Conservation (phyloP, 2,113 vertebrate species). For the Chamaea fasciata region DNA sequence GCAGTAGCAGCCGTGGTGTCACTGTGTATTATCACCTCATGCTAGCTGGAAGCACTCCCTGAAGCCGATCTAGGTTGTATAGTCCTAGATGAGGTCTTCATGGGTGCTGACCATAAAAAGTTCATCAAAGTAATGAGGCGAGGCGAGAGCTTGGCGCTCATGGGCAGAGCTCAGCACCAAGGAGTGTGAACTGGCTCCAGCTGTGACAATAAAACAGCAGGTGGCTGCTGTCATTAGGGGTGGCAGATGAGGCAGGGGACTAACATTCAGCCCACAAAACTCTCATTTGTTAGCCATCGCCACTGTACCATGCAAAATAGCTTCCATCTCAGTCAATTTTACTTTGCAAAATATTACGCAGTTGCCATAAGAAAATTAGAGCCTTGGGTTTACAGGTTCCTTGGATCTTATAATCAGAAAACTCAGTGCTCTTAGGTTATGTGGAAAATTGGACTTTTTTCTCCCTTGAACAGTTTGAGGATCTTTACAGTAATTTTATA, state of each 20-base stretch:
- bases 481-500: constrained; percentile 19
- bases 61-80: constrained; percentile 72
- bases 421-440: not conserved
- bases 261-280: constrained; percentile 80
- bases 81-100: constrained; percentile 90
- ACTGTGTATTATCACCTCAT: constrained; percentile 63
- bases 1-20: constrained; percentile 55
- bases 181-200: constrained; percentile 93
- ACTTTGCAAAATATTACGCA: constrained; percentile 76
- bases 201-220: constrained; percentile 99
- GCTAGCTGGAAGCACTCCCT: constrained; percentile 71
- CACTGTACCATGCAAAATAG: constrained; percentile 90
- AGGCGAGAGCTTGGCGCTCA: constrained; percentile 79
- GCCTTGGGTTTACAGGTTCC: constrained; percentile 55
- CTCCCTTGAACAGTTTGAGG: constrained; percentile 2
- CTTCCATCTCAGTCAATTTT: constrained; percentile 85
- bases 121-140: constrained; percentile 99
- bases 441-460: constrained; percentile 10
- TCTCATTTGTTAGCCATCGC: constrained; percentile 88
- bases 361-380: constrained; percentile 63
- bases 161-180: constrained; percentile 88
- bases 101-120: constrained; percentile 99
- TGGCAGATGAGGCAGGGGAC: constrained; percentile 92
- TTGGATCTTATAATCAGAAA: constrained; percentile 47
- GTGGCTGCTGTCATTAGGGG: constrained; percentile 98